Evolutionary conservation across 2,888 invertebrate species (phyloP).

Genomic region (Trilocha varians): DNA sequence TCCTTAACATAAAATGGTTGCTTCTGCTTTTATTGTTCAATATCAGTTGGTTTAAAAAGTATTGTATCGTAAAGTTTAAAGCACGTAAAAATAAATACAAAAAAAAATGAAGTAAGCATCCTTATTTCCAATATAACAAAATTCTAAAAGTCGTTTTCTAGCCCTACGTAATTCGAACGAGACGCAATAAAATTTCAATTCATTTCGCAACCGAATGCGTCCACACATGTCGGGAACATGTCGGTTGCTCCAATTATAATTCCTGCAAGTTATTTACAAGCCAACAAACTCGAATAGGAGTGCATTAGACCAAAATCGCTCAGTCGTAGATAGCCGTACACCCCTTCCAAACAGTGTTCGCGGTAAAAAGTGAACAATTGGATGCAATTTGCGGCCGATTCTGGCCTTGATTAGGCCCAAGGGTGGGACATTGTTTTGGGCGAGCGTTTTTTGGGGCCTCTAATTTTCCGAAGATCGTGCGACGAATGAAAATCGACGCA

Average conservation of each 20-base stretch:
- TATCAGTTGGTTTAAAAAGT: too few species aligned
- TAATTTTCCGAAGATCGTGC: constrained; percentile 43
- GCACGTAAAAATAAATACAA: too few species aligned
- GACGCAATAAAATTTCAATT: not conserved
- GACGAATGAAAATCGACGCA: constrained; percentile 31
- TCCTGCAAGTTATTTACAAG: constrained; percentile 37
- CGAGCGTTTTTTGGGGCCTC: constrained; percentile 44
- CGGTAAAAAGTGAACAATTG: constrained; percentile 72
- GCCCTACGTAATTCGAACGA: not conserved
- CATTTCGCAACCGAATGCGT: not conserved
- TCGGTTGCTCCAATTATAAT: constrained; percentile 40
- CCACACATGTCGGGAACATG: constrained; percentile 23
- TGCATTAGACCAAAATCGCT: constrained; percentile 47
- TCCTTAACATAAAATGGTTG: too few species aligned
- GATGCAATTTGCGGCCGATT: constrained; percentile 71
- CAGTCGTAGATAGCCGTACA: constrained; percentile 34
- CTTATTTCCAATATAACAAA: too few species aligned
- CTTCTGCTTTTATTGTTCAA: too few species aligned
- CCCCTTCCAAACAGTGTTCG: constrained; percentile 41
- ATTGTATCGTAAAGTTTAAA: too few species aligned
- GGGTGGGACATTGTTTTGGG: constrained; percentile 58
- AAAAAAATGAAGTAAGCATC: too few species aligned
- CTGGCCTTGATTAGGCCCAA: constrained; percentile 59
- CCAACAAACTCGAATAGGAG: constrained; percentile 51
- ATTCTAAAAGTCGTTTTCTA: too few species aligned